Evolutionary conservation across 2,113 vertebrate species (phyloP).

Genomic region (Scopus umbretta): DNA sequence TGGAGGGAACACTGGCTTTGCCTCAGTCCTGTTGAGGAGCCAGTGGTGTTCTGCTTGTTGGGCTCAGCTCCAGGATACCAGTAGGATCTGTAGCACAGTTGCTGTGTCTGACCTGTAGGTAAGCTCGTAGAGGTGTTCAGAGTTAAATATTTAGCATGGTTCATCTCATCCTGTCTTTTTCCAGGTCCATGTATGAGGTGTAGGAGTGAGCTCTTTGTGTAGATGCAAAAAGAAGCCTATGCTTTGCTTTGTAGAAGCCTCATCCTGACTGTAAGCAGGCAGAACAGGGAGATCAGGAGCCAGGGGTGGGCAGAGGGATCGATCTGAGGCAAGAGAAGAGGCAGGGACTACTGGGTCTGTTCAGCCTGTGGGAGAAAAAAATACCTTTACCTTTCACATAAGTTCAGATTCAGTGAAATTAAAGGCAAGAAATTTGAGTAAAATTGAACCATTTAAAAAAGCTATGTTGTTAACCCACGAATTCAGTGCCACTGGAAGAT

Average conservation of each 20-base stretch:
- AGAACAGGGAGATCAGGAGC: no score
- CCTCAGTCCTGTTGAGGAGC: no score
- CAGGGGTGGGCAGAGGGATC: no score
- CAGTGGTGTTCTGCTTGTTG: background rate
- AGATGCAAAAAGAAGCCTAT: background rate
- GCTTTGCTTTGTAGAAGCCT: no score
- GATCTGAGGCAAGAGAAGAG: background rate
- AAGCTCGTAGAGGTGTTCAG: background rate
- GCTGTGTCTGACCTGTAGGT: background rate
- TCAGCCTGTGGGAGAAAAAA: background rate
- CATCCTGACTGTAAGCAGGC: no score
- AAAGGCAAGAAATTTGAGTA: background rate
- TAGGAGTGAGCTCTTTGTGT: background rate
- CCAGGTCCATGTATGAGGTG: fast-evolving
- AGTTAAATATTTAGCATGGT: background rate
- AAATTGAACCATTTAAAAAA: background rate
- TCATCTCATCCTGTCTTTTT: background rate
- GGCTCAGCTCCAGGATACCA: background rate
- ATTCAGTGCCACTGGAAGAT: background rate
- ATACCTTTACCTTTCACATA: background rate
- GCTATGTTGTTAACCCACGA: background rate
- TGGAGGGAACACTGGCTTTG: background rate
- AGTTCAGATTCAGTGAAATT: background rate
- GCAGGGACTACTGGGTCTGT: background rate
- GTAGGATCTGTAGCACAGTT: no score